Conservation (phyloP, 2,888 invertebrate genomes). For the Thera obeliscata region DNA sequence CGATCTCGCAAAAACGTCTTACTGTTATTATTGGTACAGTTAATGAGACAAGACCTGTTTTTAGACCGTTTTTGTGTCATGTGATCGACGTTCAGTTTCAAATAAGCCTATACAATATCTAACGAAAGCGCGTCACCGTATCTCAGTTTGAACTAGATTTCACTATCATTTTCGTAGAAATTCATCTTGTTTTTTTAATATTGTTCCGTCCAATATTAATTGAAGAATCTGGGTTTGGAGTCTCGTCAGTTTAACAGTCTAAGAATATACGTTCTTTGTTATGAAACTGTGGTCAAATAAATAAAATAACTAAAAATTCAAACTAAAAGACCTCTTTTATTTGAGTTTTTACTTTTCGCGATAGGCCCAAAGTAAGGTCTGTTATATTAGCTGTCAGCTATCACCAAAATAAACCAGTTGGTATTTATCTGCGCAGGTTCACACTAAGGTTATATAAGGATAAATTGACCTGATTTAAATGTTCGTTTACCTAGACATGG, state of each 20-base stretch:
- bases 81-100: constrained; percentile 18
- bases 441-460: neutral
- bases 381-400: no score
- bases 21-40: constrained; percentile 58
- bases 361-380: no score
- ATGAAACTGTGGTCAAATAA: no score
- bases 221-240: no score
- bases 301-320: no score
- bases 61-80: constrained; percentile 27
- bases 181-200: no score
- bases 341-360: no score
- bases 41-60: constrained; percentile 39
- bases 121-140: neutral
- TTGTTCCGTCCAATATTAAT: no score
- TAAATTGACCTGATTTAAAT: constrained; percentile 11
- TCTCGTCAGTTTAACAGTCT: no score
- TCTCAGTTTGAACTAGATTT: constrained; percentile 1
- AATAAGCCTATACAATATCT: constrained; percentile 15
- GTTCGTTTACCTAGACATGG: constrained; percentile 28
- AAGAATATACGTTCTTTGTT: no score
- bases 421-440: neutral
- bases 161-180: neutral
- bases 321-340: no score
- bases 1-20: constrained; percentile 62
- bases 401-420: no score